phyloP scores from a whole-genome alignment of 2,113 vertebrate species.

The Microcebus griseorufus region DNA sequence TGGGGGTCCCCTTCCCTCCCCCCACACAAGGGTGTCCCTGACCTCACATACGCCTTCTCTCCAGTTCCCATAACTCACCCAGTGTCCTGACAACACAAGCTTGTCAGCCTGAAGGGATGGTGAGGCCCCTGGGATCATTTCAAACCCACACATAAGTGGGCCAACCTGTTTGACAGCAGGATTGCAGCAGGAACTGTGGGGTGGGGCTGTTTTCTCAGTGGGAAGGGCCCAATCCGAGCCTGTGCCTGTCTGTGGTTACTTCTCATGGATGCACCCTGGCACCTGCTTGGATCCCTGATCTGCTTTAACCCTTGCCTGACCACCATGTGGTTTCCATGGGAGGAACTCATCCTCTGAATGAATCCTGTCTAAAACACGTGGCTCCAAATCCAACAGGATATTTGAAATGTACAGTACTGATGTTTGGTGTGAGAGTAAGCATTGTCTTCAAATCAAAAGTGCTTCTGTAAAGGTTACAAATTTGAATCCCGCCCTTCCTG shows the following conservation, averaged over 20 bases:
- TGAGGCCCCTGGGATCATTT: not conserved
- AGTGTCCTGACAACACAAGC: not conserved
- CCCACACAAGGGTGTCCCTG: too few relatives aligned
- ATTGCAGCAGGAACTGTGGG: not conserved
- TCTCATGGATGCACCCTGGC: not conserved
- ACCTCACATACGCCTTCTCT: not conserved
- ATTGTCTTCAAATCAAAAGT: too few relatives aligned
- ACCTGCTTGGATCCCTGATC: not conserved
- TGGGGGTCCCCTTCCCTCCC: not conserved
- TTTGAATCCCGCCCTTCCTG: not conserved
- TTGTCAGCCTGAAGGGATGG: not conserved
- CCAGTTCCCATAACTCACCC: not conserved
- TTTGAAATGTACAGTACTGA: not conserved
- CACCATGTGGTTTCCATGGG: not conserved
- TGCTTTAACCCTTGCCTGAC: not conserved
- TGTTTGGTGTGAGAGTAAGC: not conserved
- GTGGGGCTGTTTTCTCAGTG: not conserved
- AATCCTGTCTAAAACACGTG: not conserved
- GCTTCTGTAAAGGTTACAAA: not conserved
- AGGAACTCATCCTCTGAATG: not conserved
- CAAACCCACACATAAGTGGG: not conserved
- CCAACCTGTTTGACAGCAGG: not conserved
- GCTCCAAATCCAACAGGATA: too few relatives aligned
- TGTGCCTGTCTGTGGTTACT: not conserved
- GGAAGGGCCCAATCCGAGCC: not conserved